Evolutionary conservation across 2,113 vertebrate species (phyloP).

Genomic region (Rhinolophus sinicus): DNA sequence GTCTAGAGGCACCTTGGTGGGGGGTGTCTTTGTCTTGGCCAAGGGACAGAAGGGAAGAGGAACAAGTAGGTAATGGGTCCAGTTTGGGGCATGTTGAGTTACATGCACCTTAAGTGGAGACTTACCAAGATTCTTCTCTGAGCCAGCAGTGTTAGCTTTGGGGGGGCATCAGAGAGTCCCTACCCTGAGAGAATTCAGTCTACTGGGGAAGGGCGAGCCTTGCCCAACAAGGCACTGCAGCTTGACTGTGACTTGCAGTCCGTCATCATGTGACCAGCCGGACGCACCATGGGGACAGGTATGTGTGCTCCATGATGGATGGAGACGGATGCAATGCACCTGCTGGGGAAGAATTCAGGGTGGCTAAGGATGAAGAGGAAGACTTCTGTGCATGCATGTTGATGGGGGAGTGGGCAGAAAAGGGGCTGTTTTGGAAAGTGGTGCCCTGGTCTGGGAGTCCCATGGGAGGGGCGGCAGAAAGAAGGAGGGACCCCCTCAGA

Average conservation of each 20-base stretch:
- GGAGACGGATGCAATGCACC: too few relatives aligned
- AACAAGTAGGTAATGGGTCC: background rate
- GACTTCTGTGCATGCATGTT: too few relatives aligned
- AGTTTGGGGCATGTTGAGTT: background rate
- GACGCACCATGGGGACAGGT: fast-evolving
- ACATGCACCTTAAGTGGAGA: background rate
- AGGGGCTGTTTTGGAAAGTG: too few relatives aligned
- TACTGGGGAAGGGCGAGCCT: background rate
- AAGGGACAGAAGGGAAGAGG: background rate
- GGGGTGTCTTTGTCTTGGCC: background rate
- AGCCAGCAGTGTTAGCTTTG: background rate
- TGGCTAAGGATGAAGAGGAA: background rate
- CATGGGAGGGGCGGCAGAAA: background rate
- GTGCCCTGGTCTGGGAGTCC: background rate
- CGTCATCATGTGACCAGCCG: fast-evolving
- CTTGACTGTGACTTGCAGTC: background rate
- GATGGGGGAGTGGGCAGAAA: background rate
- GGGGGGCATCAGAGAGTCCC: background rate
- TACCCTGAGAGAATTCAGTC: background rate
- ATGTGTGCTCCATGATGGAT: background rate
- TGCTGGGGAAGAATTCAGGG: background rate
- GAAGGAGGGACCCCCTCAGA: background rate
- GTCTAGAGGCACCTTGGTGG: background rate
- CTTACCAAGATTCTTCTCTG: background rate
- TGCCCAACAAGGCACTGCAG: fast-evolving